phyloP scores from a whole-genome alignment of 2,113 vertebrate species.

The Phalacrocorax pelagicus region DNA sequence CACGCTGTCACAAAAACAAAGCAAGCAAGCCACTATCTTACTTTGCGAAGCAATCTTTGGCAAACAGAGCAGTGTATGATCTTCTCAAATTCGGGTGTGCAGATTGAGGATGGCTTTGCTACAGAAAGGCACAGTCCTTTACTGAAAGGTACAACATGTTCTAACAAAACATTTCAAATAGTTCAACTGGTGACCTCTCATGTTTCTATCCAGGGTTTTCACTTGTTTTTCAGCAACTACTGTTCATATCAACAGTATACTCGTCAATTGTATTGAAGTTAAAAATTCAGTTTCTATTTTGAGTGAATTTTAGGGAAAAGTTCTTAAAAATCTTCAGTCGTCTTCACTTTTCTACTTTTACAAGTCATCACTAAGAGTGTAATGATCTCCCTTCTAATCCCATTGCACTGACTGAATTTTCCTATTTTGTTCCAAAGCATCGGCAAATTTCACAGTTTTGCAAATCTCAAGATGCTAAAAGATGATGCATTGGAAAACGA shows the following conservation, averaged over 20 bases:
- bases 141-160: not conserved
- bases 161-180: not conserved
- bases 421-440: not conserved
- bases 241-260: not conserved
- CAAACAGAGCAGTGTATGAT: not conserved
- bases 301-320: not conserved
- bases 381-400: not conserved
- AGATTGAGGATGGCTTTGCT: not conserved
- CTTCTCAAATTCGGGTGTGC: not conserved
- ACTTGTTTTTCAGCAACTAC: not conserved
- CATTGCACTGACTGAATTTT: not conserved
- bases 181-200: not conserved
- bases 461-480: not conserved
- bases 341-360: not conserved
- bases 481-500: not conserved
- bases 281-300: not conserved
- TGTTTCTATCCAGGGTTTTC: not conserved
- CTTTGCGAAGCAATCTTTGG: not conserved
- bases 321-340: not conserved
- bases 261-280: not conserved
- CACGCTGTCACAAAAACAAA: not conserved
- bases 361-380: not conserved
- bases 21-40: not conserved
- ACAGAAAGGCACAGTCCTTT: not conserved
- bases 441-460: not conserved